Evolutionary conservation across 2,797 vertebrate genomes (phyloP).

Genomic region (Peromyscus melanophrys): DNA sequence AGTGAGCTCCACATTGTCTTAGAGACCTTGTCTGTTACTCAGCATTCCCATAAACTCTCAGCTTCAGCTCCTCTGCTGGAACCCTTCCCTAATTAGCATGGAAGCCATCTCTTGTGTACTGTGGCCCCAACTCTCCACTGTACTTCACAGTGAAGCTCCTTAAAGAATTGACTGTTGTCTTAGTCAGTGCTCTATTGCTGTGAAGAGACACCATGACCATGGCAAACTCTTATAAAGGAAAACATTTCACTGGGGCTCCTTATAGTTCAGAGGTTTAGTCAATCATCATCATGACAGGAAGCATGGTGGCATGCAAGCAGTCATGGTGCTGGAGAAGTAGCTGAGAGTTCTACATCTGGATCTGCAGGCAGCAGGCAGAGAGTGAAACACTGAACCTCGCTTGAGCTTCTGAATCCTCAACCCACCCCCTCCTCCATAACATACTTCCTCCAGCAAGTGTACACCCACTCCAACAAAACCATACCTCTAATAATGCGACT

Average conservation of each 20-base stretch:
- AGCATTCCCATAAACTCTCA: neutral
- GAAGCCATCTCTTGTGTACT: neutral
- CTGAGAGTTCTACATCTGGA: neutral
- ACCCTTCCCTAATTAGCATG: neutral
- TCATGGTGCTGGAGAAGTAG: neutral
- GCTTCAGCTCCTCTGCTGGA: neutral
- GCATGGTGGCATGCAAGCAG: neutral
- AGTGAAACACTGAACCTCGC: neutral
- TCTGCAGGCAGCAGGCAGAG: neutral
- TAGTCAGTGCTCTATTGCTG: neutral
- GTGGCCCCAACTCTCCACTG: neutral
- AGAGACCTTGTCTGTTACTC: neutral
- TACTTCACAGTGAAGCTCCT: neutral
- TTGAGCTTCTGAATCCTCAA: neutral
- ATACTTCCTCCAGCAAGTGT: neutral
- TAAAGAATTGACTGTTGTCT: neutral
- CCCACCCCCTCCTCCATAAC: neutral
- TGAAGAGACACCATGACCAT: neutral
- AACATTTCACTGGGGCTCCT: neutral
- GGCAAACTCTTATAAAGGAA: neutral
- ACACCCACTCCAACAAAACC: neutral
- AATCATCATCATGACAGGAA: no score
- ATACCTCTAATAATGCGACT: neutral
- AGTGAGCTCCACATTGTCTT: neutral
- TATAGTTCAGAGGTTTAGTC: neutral